A percentile compares a stretch with the other conserved stretches of the same genome.
phyloP scores from a whole-genome alignment of 1,140 invertebrate species.

The Drosophila suzukii region DNA sequence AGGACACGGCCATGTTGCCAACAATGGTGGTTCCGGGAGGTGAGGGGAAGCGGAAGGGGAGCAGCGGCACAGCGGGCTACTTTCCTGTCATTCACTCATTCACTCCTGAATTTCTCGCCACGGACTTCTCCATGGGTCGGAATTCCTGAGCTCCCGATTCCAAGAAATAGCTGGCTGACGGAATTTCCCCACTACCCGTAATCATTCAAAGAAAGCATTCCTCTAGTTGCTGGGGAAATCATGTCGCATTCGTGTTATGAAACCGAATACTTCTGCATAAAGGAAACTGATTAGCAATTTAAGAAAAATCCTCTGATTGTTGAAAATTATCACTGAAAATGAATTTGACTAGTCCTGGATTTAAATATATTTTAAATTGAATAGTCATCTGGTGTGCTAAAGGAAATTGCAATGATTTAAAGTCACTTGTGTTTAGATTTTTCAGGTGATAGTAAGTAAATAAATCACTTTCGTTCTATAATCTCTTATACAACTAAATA shows the following conservation, averaged over 20 bases:
- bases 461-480: too few relatives aligned
- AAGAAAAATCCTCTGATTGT: too few relatives aligned
- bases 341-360: neutral
- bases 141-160: neutral
- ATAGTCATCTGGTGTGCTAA: too few relatives aligned
- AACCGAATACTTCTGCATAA: constrained; percentile 1
- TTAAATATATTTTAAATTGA: neutral
- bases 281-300: neutral
- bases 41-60: neutral
- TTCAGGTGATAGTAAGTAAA: too few relatives aligned
- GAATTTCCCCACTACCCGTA: neutral
- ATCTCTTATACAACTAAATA: too few relatives aligned
- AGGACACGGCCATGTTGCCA: constrained; percentile 64
- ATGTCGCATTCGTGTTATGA: constrained; percentile 3
- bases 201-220: constrained; percentile 1
- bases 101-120: constrained; percentile 38
- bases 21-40: constrained; percentile 48
- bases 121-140: constrained; percentile 8
- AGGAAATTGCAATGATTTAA: too few relatives aligned
- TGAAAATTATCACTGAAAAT: neutral
- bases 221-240: constrained; percentile 4
- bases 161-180: constrained; percentile 13
- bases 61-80: constrained; percentile 41
- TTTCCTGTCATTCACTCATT: constrained; percentile 41
- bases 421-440: too few relatives aligned